Evolutionary conservation across 2,888 invertebrate species (phyloP).

Genomic region (Galerucella nymphaeae): DNA sequence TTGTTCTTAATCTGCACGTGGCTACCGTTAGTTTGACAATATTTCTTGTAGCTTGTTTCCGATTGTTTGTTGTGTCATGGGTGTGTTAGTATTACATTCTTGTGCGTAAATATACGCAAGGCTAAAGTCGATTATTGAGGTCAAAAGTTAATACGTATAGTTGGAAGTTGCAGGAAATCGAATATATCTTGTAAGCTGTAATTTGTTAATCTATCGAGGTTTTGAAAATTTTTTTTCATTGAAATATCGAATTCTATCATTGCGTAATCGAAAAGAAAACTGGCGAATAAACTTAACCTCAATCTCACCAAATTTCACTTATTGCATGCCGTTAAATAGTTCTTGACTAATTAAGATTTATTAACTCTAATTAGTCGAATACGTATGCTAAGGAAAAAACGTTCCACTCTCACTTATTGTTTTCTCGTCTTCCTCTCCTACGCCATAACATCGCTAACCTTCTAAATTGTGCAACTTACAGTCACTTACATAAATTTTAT

Average conservation of each 20-base stretch:
- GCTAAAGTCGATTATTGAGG: slow-evolving; percentile 2
- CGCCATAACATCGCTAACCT: slow-evolving; percentile 15
- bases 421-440: slow-evolving; percentile 11
- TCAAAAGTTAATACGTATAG: slow-evolving; percentile 1
- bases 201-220: neutral
- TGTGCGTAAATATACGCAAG: slow-evolving; percentile 1
- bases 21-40: neutral
- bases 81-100: slow-evolving; percentile 3
- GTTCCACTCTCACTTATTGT: slow-evolving; percentile 17
- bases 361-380: slow-evolving; percentile 13
- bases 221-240: neutral
- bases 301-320: slow-evolving; percentile 10
- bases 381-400: slow-evolving; percentile 1
- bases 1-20: neutral
- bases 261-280: neutral
- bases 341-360: slow-evolving; percentile 10
- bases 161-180: neutral
- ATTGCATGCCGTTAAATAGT: slow-evolving; percentile 3
- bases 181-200: neutral
- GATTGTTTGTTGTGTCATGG: neutral
- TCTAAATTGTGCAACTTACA: slow-evolving; percentile 11
- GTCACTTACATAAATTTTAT: slow-evolving; percentile 14
- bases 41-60: neutral
- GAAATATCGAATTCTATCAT: too few species aligned
- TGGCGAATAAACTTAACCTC: slow-evolving; percentile 13